Percentiles rank a stretch among this genome's conserved stretches.
Conservation (phyloP, 2,113 vertebrate genomes). For the Ochotona princeps region DNA sequence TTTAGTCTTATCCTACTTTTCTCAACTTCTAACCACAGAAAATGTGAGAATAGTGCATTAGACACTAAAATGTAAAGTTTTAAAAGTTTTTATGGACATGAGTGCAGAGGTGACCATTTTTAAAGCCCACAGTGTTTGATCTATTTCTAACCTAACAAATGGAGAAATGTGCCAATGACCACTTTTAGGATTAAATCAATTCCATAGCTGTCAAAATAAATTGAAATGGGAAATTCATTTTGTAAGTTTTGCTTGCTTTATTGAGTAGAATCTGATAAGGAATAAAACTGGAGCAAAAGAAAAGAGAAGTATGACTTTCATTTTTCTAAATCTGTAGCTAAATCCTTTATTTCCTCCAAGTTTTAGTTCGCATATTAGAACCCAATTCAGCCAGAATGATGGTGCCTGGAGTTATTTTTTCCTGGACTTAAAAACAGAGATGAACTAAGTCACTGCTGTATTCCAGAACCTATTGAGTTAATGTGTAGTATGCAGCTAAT, state of each 20-base stretch:
- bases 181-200: constrained; percentile 6
- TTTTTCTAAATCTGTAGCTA: constrained; percentile 7
- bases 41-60: too few relatives aligned
- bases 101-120: neutral
- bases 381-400: neutral
- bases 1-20: neutral
- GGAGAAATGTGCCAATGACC: neutral
- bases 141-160: constrained; percentile 9
- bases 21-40: neutral
- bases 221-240: neutral
- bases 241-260: constrained; percentile 1
- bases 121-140: neutral
- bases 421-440: neutral
- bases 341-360: neutral
- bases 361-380: neutral
- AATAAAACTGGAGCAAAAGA: neutral
- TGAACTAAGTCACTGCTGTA: neutral
- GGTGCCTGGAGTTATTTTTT: neutral
- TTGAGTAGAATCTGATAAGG: constrained; percentile 5
- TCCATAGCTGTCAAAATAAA: constrained; percentile 2
- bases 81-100: neutral
- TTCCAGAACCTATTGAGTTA: neutral
- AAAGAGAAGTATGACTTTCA: neutral
- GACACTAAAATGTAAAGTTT: neutral
- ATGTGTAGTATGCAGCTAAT: neutral